phyloP scores from a whole-genome alignment of 2,113 vertebrate species.

The Daphoenositta chrysoptera region DNA sequence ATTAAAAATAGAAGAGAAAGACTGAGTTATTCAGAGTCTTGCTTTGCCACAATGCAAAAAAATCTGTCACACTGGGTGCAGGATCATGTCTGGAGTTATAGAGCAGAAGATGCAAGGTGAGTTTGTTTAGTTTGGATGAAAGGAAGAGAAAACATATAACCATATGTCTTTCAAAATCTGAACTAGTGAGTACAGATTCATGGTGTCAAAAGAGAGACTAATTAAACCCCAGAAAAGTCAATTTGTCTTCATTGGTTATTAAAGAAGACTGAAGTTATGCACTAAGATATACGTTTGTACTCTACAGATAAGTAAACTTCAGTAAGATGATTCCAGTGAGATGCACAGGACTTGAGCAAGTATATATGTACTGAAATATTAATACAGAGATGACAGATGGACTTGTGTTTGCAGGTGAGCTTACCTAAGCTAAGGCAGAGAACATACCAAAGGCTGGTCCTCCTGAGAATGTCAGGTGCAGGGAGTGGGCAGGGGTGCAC shows the following conservation, averaged over 20 bases:
- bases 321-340: background rate
- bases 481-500: no score
- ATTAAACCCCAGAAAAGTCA: background rate
- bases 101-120: background rate
- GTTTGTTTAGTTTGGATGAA: background rate
- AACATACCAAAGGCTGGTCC: background rate
- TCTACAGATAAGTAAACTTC: background rate
- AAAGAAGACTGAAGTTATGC: background rate
- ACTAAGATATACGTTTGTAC: background rate
- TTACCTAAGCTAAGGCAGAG: background rate
- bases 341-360: background rate
- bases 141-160: background rate
- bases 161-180: background rate
- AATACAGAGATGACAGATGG: background rate
- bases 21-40: background rate
- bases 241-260: background rate
- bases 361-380: background rate
- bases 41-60: background rate
- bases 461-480: background rate
- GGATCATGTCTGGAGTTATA: background rate
- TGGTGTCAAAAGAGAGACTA: background rate
- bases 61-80: background rate
- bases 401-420: background rate
- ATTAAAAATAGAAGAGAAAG: background rate
- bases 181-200: background rate